These are phyloP conservation scores for Aplodontia rufa DNA, from an alignment of 2,113 vertebrate species.

Conservation along the genomic window DNA sequence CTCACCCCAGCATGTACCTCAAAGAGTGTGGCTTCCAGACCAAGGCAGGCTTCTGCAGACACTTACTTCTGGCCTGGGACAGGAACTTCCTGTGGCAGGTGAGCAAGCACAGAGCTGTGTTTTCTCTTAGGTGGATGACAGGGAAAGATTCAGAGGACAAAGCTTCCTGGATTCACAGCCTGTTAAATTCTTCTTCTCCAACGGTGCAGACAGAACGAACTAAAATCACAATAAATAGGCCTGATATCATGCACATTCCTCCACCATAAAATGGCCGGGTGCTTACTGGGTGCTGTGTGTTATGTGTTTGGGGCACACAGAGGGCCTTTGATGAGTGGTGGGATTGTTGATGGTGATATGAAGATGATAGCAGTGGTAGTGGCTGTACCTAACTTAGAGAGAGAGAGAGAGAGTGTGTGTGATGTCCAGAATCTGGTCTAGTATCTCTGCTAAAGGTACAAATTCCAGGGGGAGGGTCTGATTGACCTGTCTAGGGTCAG, in stretches of 20 bases:
- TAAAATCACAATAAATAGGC: neutral
- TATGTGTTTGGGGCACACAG: neutral
- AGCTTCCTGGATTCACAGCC: neutral
- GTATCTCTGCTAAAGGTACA: neutral
- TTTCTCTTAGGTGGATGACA: neutral
- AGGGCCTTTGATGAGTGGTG: neutral
- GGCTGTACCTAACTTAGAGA: neutral
- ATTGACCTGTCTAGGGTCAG: neutral
- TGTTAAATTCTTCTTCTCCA: neutral
- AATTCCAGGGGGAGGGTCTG: neutral
- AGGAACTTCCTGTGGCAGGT: neutral
- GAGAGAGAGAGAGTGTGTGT: neutral
- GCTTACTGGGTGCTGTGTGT: neutral
- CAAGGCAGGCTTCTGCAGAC: neutral
- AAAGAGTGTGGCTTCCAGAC: neutral
- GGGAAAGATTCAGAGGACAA: neutral
- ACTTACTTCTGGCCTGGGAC: neutral
- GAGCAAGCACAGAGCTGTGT: neutral
- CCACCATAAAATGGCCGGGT: fast-evolving
- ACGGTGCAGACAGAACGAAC: neutral
- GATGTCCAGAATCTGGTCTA: neutral
- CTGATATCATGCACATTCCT: neutral
- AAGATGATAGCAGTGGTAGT: too few species aligned
- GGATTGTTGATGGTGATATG: neutral
- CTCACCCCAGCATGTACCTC: neutral